phyloP scores from a whole-genome alignment of 2,113 vertebrate genomes.

The Bombycilla garrulus region DNA sequence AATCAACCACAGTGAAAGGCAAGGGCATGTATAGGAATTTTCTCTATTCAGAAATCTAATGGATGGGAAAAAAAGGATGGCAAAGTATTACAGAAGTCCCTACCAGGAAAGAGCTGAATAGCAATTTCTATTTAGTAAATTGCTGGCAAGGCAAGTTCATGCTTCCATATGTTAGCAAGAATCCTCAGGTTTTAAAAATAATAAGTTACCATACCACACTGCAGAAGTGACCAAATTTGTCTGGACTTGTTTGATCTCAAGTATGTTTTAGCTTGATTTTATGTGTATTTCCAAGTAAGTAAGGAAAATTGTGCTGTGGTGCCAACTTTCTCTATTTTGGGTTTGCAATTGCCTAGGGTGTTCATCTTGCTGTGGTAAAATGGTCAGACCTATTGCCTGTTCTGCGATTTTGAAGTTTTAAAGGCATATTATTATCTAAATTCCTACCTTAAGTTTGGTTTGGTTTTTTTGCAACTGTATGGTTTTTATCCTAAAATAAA shows the following conservation, averaged over 20 bases:
- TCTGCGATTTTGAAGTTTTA: not conserved
- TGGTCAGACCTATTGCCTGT: not conserved
- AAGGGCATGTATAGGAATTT: not conserved
- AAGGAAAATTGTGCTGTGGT: not conserved
- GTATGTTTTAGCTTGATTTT: not conserved
- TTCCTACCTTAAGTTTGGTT: not conserved
- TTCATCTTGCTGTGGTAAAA: not conserved
- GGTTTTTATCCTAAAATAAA: not conserved
- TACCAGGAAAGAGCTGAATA: not conserved
- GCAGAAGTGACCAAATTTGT: not conserved
- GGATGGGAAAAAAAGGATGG: not conserved
- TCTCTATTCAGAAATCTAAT: not conserved
- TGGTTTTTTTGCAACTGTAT: not conserved
- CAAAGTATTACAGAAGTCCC: not conserved
- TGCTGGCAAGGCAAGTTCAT: not conserved
- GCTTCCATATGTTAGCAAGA: not conserved
- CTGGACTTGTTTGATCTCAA: not conserved
- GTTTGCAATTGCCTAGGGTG: not conserved
- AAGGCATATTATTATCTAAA: not conserved
- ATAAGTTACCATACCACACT: accelerated
- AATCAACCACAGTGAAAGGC: not conserved
- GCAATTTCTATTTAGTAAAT: not conserved
- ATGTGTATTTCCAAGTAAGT: not conserved
- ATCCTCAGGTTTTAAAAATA: not conserved
- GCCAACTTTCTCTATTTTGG: not conserved